Evolutionary conservation across 2,888 invertebrate species (phyloP).

Genomic region (Dione juno): DNA sequence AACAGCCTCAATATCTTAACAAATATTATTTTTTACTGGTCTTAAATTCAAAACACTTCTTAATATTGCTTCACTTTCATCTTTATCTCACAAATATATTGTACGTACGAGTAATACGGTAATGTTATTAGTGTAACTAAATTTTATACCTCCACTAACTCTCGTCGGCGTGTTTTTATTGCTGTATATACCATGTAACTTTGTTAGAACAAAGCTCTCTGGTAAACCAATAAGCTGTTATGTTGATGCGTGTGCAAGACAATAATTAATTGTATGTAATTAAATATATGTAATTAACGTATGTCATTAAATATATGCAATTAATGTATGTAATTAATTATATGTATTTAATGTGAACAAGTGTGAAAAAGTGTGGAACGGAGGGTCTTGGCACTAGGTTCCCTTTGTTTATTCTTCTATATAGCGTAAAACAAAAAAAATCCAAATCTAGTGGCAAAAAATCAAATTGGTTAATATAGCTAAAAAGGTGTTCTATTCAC

Average conservation of each 20-base stretch:
- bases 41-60: background rate
- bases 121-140: slow-evolving; percentile 11
- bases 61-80: background rate
- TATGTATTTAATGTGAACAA: no score
- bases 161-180: slow-evolving; percentile 3
- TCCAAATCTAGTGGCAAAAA: no score
- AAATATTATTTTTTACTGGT: no score
- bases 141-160: background rate
- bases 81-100: background rate
- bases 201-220: background rate
- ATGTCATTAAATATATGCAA: no score
- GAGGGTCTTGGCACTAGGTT: no score
- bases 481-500: no score
- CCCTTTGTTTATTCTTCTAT: no score
- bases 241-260: background rate
- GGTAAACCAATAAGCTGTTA: background rate
- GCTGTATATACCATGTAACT: background rate
- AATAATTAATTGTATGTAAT: background rate
- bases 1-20: no score
- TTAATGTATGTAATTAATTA: no score
- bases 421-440: no score
- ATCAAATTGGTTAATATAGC: background rate
- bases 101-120: slow-evolving; percentile 3
- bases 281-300: no score
- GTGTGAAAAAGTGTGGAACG: no score